Base-by-base conservation (phyloP, 1,140 invertebrate genomes). In the Heliconius eleuchia region DNA sequence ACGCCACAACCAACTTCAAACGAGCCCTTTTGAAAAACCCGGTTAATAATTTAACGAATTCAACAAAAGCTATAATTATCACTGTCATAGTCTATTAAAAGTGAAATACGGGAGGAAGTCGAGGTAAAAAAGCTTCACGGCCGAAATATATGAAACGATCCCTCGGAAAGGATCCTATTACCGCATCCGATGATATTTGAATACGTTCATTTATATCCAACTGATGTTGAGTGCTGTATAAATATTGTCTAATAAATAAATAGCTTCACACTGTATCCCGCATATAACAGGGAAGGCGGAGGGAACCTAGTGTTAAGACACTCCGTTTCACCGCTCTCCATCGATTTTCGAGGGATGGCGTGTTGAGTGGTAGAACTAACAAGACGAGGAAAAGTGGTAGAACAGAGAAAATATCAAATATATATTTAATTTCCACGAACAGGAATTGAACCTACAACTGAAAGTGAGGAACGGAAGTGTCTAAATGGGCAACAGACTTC, bases 141-240 rank as follows among this genome's bases (percentile, higher is more conserved):
- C 18, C 16, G n/a, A 74, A 42, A 73, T 42, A 11, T 73, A 46
- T 30, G 42, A 52, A 74, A 74, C 46, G 50, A 30, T 66, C 42
- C 50, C 73, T 74, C 46, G 73, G 50, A 74, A 50, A 16, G 30
- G 42, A 13, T 74, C 73, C 27, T 34, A 23, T 30, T 74, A 52
- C 72, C 70, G 34, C 37, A n/a, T 42, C 71, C 18, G 30, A 72
- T 72, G 39, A 19, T 50, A 74, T 74, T 74, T 74, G 73, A 74
- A 74, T 72, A 37, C 5, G 19, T 30, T 30, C 71, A 72, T 42
- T 72, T 72, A 72, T 66, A 27, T 66, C 60, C 27, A 66, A 66
- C 60, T 66, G 60, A 66, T 66, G 27, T 23, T 66, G 60, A 30
- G 60, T 66, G 60, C 27, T 66, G 27, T 66, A 1, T 9, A 30